Conservation (phyloP, 2,113 vertebrate species). For the Alaudala cheleensis region DNA sequence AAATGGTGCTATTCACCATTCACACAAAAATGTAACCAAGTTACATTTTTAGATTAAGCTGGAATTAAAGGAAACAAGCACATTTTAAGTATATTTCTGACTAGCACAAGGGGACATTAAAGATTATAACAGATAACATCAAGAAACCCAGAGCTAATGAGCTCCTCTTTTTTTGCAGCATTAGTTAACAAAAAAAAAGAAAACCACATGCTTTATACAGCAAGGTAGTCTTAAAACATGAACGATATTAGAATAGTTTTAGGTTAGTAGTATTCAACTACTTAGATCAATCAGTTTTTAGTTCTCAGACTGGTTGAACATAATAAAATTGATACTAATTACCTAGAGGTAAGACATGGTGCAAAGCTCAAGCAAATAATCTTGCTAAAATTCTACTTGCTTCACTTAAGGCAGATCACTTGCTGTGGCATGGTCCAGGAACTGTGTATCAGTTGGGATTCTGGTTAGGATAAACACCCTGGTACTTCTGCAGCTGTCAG, state of each 20-base stretch:
- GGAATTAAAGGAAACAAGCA: neutral
- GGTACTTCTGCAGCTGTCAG: neutral
- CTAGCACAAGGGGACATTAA: neutral
- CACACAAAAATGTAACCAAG: too few relatives aligned
- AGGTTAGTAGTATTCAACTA: neutral
- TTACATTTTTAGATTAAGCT: neutral
- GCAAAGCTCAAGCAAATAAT: neutral
- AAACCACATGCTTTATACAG: neutral
- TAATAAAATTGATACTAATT: neutral
- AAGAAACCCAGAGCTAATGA: neutral
- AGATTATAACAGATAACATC: neutral
- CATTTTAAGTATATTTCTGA: neutral
- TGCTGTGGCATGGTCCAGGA: neutral
- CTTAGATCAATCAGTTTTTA: neutral
- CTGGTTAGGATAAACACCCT: neutral
- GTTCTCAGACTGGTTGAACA: neutral
- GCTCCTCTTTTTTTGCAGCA: neutral
- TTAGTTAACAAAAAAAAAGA: neutral
- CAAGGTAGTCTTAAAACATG: neutral
- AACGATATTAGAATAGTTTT: neutral
- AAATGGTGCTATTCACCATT: neutral
- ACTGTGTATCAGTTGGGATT: neutral
- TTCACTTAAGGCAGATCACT: neutral
- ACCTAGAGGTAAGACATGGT: neutral
- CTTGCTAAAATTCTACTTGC: neutral